A percentile compares a stretch with the other conserved stretches of the same genome.
These are phyloP conservation scores for Pollenia labialis DNA, from an alignment of 2,888 invertebrate species.

Conservation along the genomic window DNA sequence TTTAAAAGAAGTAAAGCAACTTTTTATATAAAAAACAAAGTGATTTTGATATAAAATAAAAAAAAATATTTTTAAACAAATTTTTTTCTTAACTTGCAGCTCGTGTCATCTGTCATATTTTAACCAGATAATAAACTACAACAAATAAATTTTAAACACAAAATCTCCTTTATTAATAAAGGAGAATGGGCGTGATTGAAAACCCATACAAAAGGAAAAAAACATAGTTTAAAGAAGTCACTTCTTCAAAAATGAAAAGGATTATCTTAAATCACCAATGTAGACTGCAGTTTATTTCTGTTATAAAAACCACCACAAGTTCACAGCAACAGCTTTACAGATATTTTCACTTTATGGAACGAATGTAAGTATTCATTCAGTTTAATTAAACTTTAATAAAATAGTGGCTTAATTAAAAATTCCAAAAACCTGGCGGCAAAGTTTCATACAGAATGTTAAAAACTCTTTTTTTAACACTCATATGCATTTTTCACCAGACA, in stretches of 20 bases:
- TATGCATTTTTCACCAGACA: too few relatives aligned
- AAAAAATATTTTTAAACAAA: background rate
- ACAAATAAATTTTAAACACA: background rate
- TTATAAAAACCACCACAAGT: background rate
- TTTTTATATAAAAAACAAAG: background rate
- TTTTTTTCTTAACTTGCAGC: conserved; percentile 4
- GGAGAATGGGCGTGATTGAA: background rate
- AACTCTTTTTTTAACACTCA: too few relatives aligned
- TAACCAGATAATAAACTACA: background rate
- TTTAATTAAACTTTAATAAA: conserved; percentile 8
- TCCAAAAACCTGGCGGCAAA: background rate
- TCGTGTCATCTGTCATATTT: background rate
- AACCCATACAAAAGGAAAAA: background rate
- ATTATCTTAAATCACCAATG: background rate
- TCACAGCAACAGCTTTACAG: background rate
- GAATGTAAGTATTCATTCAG: background rate
- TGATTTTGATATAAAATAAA: background rate
- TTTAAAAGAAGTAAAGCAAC: too few relatives aligned
- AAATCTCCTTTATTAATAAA: background rate
- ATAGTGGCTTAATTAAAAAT: conserved; percentile 28
- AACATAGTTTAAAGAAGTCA: conserved; percentile 1
- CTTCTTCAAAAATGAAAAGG: background rate
- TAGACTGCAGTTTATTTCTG: background rate
- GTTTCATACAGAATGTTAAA: too few relatives aligned
- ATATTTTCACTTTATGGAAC: background rate